Conservation (phyloP, 2,888 invertebrate species). For the Eutolmus rufibarbis region DNA sequence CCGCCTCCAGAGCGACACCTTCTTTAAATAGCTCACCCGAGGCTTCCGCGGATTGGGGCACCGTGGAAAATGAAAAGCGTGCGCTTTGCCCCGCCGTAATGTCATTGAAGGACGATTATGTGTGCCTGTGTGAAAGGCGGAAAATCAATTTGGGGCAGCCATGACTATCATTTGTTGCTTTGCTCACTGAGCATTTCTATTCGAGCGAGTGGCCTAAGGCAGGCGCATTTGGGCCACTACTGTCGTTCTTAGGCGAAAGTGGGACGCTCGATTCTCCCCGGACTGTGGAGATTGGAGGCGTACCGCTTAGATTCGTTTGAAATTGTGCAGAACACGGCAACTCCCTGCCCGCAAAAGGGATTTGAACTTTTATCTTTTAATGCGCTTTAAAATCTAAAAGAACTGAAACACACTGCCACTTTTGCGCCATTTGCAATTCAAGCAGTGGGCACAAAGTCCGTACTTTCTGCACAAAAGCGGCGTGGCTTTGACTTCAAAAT, state of each 20-base stretch:
- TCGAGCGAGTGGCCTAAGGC: background rate
- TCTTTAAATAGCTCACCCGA: background rate
- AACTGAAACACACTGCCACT: background rate
- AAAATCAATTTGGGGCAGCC: constrained; percentile 45
- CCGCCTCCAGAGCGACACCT: background rate
- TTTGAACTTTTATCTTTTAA: background rate
- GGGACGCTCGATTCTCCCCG: background rate
- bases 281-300: background rate
- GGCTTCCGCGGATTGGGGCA: background rate
- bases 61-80: background rate
- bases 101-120: constrained; percentile 3
- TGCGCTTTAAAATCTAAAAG: background rate
- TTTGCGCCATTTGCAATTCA: background rate
- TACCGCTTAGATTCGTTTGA: background rate
- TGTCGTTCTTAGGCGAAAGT: background rate
- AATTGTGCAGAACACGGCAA: background rate
- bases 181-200: constrained; percentile 39
- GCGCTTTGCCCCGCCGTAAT: background rate
- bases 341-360: background rate
- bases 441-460: too few species aligned
- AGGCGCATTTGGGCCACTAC: background rate
- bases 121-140: constrained; percentile 6
- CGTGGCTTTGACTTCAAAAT: background rate
- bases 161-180: constrained; percentile 42
- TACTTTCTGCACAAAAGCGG: background rate